Base-by-base conservation (phyloP, 2,113 vertebrate genomes). In the Percina caprodes region DNA sequence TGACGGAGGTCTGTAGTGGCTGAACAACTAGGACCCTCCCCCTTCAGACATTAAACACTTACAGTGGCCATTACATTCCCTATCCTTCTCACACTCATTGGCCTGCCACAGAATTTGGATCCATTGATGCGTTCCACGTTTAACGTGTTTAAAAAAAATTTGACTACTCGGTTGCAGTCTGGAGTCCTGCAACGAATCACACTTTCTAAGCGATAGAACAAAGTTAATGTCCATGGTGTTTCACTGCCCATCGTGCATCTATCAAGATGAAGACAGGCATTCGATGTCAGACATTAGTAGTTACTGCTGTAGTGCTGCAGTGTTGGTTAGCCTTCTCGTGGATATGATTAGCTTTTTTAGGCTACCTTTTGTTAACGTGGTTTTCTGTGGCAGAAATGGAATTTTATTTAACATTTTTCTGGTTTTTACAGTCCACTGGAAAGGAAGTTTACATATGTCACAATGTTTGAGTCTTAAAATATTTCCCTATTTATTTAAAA, bases 401-500 rank as follows among this genome's bases (percentile, higher is more conserved):
- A 24, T 49, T 67, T 24, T 68, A 13, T 67, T 51, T 49, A 26
- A 24, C 35, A 8, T 35, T 35, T 35, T 39, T 10, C 8, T 39
- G 7, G 39, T 42, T 16, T 46, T 24, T 51, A 69, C 48, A 54
- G 49, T 67, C 23, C 48, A 21, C 11, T 12, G 3, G 21, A 42
- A 55, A 68, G 8, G 0, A 6, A 52, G 23, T 6, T 35, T 18
- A 8, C 26, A 5, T 9, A 6, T 66, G 21, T 65, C 21, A 26
- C 2, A 26, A 49, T n/a, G 10, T 55, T 58, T 1, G 2, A 58
- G 15, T 58, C 16, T 49, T 61, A 14, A 18, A 60, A 48, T 52
- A 23, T 52, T 74, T 48, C 21, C 1, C 39, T 4, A 52, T 52
- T 74, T 8, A n/a, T 16, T 62, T 60, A 49, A 59, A 75, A 74